Base-by-base conservation (phyloP, 2,113 vertebrate species). In the Alligator sinensis region DNA sequence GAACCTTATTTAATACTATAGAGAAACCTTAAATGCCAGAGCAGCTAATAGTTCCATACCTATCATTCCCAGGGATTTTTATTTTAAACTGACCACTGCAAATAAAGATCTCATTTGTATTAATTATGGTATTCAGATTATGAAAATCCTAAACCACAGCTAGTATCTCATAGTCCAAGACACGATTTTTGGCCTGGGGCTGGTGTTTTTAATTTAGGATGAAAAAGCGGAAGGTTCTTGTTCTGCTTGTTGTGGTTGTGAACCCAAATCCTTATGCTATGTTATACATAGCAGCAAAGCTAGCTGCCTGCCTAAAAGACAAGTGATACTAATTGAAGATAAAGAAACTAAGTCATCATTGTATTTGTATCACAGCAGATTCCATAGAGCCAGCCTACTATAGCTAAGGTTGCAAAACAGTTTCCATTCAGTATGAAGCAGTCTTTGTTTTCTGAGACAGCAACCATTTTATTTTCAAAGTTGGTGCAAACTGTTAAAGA, bases 291-390 rank as follows among this genome's bases (percentile, higher is more conserved):
- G 25, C n/a, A 15, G 28, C 38, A 22, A 72, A 62, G 76, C 89
- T 79, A 18, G 80, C 34, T 38, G 22, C 15, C 58, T 72, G 68
- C 47, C 66, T 17, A 58, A 58, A n/a, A 59, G 24, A 62, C 64
- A 74, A 60, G 59, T 0, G 2, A 9, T 13, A 1, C 3, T 0
- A 30, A 2, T 4, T 25, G 81, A 9, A 76, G 55, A 79, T 0
- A 12, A 59, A 77, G 64, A 55, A 86, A 47, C 18, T 2, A 76
- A 38, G 6, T 1, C 47, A 57, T 13, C 24, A 15, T 6, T 72
- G 2, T 2, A 8, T 54, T 59, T 55, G 66, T 10, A 66, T 90
- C 62, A 1, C 68, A 2, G 55, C 1, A 28, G 3, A 15, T 63
- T 1, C 5, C 54, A 28, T 19, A 4, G 59, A 84, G 61, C n/a